Evolutionary conservation across 2,888 invertebrate species (phyloP).

Genomic region (Rhogogaster chlorosoma): DNA sequence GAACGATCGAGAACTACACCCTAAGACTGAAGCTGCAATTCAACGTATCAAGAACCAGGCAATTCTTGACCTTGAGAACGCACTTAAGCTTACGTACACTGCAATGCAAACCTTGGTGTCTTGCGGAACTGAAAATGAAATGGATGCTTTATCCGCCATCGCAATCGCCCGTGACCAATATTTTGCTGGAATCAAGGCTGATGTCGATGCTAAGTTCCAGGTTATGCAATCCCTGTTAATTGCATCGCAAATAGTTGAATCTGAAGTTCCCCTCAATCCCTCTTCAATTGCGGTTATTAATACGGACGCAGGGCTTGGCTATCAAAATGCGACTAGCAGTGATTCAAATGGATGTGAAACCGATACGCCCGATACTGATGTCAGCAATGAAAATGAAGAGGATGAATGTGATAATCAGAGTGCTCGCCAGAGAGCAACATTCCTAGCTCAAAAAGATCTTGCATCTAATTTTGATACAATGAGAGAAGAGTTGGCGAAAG

Average conservation of each 20-base stretch:
- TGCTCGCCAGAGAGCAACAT: background rate
- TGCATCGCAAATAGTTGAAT: background rate
- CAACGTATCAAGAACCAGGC: background rate
- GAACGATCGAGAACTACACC: background rate
- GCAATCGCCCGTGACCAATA: background rate
- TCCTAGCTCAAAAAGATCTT: background rate
- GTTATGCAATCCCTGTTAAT: background rate
- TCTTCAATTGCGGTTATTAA: background rate
- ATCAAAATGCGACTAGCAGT: background rate
- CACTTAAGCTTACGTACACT: background rate
- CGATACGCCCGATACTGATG: background rate
- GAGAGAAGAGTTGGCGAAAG: background rate
- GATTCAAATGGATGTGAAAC: background rate
- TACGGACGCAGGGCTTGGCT: background rate
- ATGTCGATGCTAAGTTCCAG: background rate
- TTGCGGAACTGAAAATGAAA: background rate
- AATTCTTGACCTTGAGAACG: background rate
- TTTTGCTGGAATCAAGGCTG: background rate
- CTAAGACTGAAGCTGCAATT: background rate
- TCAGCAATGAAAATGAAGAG: background rate
- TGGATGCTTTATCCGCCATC: background rate
- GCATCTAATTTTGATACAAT: background rate
- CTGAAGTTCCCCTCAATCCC: background rate
- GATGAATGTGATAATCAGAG: background rate
- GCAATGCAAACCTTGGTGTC: background rate